Percentiles rank a stretch among this genome's conserved stretches.
phyloP scores from a whole-genome alignment of 1,140 invertebrate genomes.

The Danaus plexippus region DNA sequence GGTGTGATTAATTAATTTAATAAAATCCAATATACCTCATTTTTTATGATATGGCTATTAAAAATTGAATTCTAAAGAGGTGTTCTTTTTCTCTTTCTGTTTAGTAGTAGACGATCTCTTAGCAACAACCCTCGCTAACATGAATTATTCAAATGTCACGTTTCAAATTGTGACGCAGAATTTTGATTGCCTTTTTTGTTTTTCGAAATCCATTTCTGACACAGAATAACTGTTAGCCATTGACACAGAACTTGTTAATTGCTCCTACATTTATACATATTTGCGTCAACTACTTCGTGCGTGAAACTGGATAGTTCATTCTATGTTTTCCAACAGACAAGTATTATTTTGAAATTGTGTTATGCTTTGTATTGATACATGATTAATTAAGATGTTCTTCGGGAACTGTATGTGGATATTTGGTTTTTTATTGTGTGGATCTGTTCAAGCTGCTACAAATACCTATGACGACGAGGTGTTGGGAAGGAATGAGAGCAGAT shows the following conservation, averaged over 20 bases:
- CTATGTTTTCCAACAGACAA: constrained; percentile 35
- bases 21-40: too few relatives aligned
- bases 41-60: too few relatives aligned
- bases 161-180: constrained; percentile 5
- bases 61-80: too few relatives aligned
- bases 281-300: constrained; percentile 26
- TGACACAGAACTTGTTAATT: constrained; percentile 61
- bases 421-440: constrained; percentile 25
- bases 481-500: constrained; percentile 29
- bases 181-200: constrained; percentile 43
- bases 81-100: too few relatives aligned
- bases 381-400: constrained; percentile 1
- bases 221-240: constrained; percentile 51
- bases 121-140: too few relatives aligned
- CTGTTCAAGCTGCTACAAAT: constrained; percentile 22
- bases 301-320: constrained; percentile 39
- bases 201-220: constrained; percentile 29
- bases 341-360: constrained; percentile 20
- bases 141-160: constrained; percentile 22
- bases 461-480: constrained; percentile 26
- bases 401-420: constrained; percentile 8
- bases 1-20: too few relatives aligned
- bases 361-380: constrained; percentile 6
- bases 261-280: constrained; percentile 48
- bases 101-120: too few relatives aligned